Conservation (phyloP, 1,140 invertebrate genomes). For the Antheraea mylitta region DNA sequence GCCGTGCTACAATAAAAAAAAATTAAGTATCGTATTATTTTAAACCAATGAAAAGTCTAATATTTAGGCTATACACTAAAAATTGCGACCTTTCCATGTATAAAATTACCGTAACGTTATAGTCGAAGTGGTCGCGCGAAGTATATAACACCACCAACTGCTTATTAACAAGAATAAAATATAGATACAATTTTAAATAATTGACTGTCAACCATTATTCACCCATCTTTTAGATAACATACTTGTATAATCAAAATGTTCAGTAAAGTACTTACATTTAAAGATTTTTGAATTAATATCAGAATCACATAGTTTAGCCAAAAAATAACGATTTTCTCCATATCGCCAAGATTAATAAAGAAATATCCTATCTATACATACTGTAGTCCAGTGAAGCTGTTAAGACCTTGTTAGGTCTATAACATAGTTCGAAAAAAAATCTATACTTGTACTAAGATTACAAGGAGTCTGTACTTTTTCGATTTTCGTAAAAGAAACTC, state of each 20-base stretch:
- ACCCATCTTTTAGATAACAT: conserved; percentile 6
- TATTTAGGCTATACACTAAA: neutral
- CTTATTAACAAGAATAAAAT: neutral
- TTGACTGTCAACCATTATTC: conserved; percentile 20
- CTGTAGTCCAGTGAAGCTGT: no score
- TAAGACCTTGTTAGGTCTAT: no score
- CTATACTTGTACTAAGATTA: no score
- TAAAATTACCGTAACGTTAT: conserved; percentile 19
- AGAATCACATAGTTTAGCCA: neutral
- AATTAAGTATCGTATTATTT: neutral
- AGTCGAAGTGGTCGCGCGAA: conserved; percentile 23
- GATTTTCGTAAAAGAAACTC: no score
- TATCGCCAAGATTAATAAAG: neutral
- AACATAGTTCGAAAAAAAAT: no score
- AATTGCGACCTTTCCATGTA: conserved; percentile 11
- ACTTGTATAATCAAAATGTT: conserved; percentile 13
- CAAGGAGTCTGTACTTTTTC: no score
- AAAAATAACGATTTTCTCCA: neutral
- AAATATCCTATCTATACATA: no score
- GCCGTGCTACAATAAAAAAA: no score
- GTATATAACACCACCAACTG: conserved; percentile 26
- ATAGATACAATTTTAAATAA: conserved; percentile 10
- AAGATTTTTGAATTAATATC: neutral
- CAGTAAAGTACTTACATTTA: conserved; percentile 6
- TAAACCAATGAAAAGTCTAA: neutral